Percentiles rank a stretch among this genome's conserved stretches.
These are phyloP conservation scores for Pandemis corylana DNA, from an alignment of 2,888 invertebrate species.

Conservation along the genomic window DNA sequence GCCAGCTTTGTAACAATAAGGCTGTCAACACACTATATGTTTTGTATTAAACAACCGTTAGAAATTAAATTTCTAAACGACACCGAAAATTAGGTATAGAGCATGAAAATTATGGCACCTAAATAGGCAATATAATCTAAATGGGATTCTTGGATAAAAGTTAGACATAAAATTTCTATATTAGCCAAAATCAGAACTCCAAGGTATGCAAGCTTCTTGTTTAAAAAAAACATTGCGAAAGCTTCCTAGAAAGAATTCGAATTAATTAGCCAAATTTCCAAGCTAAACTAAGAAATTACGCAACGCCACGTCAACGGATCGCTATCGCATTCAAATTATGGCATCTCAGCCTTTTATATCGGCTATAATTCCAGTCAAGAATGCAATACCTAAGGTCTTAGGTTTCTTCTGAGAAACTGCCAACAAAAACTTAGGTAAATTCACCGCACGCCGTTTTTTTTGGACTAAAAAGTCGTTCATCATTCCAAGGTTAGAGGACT, in stretches of 20 bases:
- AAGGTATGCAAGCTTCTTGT: neutral
- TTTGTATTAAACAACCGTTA: no score
- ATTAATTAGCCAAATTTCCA: conserved; percentile 46
- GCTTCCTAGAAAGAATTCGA: conserved; percentile 40
- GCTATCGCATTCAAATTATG: conserved; percentile 76
- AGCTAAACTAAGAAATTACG: conserved; percentile 44
- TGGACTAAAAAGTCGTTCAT: conserved; percentile 78
- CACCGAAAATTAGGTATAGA: no score
- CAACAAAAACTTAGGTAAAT: conserved; percentile 81
- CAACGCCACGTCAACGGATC: conserved; percentile 59
- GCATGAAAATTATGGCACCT: no score
- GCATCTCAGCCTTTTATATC: conserved; percentile 70
- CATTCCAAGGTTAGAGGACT: conserved; percentile 76
- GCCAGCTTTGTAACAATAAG: no score
- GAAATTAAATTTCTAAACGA: no score
- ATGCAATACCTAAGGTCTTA: conserved; percentile 53
- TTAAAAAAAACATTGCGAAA: conserved; percentile 3
- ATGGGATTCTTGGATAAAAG: no score
- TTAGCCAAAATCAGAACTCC: neutral
- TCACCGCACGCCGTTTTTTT: conserved; percentile 79
- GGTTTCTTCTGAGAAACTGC: conserved; percentile 73
- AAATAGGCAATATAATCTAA: no score
- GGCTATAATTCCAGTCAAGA: conserved; percentile 63
- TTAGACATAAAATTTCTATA: neutral
- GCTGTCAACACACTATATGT: no score